These are phyloP conservation scores for Amiota minor DNA, from an alignment of 2,888 invertebrate species.

Conservation along the genomic window DNA sequence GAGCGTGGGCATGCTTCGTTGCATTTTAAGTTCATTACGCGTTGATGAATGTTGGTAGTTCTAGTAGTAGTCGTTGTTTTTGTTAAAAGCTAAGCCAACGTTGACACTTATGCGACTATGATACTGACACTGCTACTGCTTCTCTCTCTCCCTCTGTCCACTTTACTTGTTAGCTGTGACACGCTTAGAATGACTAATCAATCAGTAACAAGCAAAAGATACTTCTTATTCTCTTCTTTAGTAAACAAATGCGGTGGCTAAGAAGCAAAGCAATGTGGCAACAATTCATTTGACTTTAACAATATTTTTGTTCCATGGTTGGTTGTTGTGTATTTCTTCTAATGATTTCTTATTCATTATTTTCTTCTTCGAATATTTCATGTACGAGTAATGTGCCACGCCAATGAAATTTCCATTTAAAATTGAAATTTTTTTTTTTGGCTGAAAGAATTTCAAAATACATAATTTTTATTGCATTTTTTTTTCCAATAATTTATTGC, in stretches of 20 bases:
- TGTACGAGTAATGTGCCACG: neutral
- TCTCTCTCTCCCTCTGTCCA: neutral
- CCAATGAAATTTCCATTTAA: slow-evolving; percentile 9
- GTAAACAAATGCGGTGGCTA: neutral
- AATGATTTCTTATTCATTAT: neutral
- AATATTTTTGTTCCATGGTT: slow-evolving; percentile 21
- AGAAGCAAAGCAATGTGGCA: neutral
- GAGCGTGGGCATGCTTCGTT: slow-evolving; percentile 62
- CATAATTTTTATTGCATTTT: slow-evolving; percentile 3
- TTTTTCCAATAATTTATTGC: neutral
- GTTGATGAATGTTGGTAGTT: slow-evolving; percentile 16
- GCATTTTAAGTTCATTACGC: slow-evolving; percentile 66
- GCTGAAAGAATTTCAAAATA: slow-evolving; percentile 1
- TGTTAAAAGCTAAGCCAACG: slow-evolving; percentile 18
- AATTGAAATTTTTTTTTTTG: neutral
- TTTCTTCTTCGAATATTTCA: neutral
- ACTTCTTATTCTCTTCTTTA: neutral
- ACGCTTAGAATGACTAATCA: slow-evolving; percentile 30
- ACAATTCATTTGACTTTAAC: slow-evolving; percentile 23
- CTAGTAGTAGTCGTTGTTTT: neutral
- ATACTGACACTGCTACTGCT: slow-evolving; percentile 12
- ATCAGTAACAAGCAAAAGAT: slow-evolving; percentile 7
- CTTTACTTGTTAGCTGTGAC: neutral
- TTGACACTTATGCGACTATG: slow-evolving; percentile 13
- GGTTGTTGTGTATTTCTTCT: slow-evolving; percentile 8